phyloP scores from a whole-genome alignment of 2,113 vertebrate species.

The Anser brachyrhynchus region DNA sequence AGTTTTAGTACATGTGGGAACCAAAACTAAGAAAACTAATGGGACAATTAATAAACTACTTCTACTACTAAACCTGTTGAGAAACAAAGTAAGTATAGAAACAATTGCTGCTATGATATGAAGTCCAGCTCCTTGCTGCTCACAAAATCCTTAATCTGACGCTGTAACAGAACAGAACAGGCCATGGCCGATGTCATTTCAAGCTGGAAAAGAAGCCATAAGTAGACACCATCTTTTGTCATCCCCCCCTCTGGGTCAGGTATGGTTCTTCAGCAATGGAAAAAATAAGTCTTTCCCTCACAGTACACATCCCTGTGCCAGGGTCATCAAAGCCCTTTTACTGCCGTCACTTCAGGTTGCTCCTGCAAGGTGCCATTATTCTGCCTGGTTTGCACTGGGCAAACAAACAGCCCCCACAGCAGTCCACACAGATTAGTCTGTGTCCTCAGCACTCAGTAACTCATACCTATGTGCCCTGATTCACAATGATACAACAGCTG shows the following conservation, averaged over 20 bases:
- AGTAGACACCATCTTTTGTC: not conserved
- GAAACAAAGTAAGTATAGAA: not conserved
- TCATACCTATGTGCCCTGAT: not conserved
- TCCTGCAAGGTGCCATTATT: not conserved
- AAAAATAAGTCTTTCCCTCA: not conserved
- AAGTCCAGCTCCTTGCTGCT: not conserved
- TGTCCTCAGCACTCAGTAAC: not conserved
- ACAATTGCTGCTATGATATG: not conserved
- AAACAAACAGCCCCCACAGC: not conserved
- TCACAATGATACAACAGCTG: not conserved
- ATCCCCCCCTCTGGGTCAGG: not conserved
- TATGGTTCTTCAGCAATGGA: not conserved
- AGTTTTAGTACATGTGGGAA: not conserved
- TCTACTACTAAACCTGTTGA: not conserved
- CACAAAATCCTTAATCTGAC: not conserved
- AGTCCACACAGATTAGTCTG: not conserved
- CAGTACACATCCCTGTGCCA: not conserved
- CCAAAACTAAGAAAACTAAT: slow-evolving; percentile 2
- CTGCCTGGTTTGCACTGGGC: not conserved
- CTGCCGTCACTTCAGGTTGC: not conserved
- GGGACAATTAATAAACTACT: not conserved
- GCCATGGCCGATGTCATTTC: not conserved
- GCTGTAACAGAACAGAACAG: not conserved
- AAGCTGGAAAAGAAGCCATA: not conserved
- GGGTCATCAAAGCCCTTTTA: not conserved